phyloP scores from a whole-genome alignment of 2,797 vertebrate genomes.

The Psittacula derbiana region DNA sequence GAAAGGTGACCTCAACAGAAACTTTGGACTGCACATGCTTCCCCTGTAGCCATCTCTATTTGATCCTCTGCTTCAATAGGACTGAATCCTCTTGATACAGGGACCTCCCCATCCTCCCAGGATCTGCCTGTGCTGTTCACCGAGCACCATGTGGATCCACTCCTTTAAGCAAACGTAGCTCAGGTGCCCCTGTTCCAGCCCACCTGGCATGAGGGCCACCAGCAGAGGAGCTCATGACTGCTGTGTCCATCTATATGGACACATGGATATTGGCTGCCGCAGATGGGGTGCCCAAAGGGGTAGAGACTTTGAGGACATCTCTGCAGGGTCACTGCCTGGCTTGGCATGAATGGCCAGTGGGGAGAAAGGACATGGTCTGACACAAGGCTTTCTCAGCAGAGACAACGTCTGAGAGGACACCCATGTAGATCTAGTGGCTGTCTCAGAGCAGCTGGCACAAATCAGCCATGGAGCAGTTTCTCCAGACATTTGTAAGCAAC shows the following conservation, averaged over 20 bases:
- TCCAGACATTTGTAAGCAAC: background rate
- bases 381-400: background rate
- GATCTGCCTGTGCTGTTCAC: background rate
- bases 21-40: background rate
- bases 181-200: background rate
- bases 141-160: background rate
- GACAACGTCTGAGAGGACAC: background rate
- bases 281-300: background rate
- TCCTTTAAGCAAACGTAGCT: background rate
- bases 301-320: background rate
- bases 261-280: background rate
- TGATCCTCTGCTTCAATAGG: background rate
- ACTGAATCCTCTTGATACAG: accelerated
- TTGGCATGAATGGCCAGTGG: background rate
- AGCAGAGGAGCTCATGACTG: background rate
- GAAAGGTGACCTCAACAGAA: background rate
- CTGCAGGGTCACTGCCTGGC: background rate
- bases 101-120: background rate
- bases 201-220: background rate
- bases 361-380: background rate
- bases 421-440: background rate
- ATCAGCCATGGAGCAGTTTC: background rate
- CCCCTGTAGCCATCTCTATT: background rate
- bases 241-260: background rate
- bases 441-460: background rate